phyloP scores from a whole-genome alignment of 2,113 vertebrate species.

The Albula goreensis region DNA sequence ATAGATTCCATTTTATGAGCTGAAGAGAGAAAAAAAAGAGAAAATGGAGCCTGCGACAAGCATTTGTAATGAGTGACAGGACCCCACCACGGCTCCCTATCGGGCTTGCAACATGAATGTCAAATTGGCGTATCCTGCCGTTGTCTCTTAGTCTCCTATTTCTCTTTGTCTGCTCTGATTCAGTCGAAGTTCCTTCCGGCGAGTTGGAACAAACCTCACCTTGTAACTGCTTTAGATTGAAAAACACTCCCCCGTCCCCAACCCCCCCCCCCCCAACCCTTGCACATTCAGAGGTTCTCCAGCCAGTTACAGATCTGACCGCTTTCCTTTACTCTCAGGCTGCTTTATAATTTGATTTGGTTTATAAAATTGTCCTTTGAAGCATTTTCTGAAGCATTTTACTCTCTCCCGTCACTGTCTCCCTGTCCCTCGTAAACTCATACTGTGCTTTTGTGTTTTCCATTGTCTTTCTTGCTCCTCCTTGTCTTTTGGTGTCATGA shows the following conservation, averaged over 20 bases:
- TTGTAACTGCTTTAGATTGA: constrained; percentile 25
- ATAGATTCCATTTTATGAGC: neutral
- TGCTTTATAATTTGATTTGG: constrained; percentile 13
- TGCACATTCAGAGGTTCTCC: constrained; percentile 31
- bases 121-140: constrained; percentile 38
- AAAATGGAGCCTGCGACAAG: constrained; percentile 44
- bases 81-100: constrained; percentile 40
- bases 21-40: constrained; percentile 30
- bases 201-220: constrained; percentile 20
- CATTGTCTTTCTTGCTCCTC: neutral
- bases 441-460: neutral
- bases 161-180: constrained; percentile 24
- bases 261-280: no score
- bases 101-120: constrained; percentile 41
- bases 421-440: no score
- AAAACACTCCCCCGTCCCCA: constrained; percentile 7
- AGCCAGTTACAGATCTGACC: constrained; percentile 33
- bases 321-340: constrained; percentile 7
- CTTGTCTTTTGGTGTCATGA: neutral
- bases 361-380: constrained; percentile 34
- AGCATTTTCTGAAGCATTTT: constrained; percentile 22
- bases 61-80: constrained; percentile 27
- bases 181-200: constrained; percentile 28
- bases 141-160: constrained; percentile 27
- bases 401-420: neutral